A percentile compares a stretch with the other conserved stretches of the same genome.
Evolutionary conservation across 1,140 invertebrate species (phyloP).

Genomic region (Pararge aegeria): DNA sequence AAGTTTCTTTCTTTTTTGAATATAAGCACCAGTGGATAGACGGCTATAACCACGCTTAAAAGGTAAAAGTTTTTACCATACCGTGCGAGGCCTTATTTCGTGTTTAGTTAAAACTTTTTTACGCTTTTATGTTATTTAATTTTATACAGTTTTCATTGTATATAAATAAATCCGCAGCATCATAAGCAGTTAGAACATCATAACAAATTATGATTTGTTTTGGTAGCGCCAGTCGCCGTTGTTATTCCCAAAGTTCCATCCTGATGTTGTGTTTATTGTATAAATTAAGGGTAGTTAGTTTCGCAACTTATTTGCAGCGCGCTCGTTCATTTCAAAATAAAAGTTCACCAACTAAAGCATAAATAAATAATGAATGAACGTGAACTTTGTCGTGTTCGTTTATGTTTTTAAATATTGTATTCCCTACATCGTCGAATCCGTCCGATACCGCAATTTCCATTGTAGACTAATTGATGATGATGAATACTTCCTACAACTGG

Average conservation of each 20-base stretch:
- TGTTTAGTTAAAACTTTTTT: too few species aligned
- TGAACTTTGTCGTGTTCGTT: neutral
- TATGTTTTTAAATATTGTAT: neutral
- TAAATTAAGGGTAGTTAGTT: slow-evolving; percentile 11
- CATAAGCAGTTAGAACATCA: neutral
- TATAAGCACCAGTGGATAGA: too few species aligned
- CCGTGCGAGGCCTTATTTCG: too few species aligned
- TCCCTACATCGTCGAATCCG: too few species aligned
- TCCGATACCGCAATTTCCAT: too few species aligned
- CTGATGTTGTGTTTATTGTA: slow-evolving; percentile 10
- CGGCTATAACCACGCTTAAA: too few species aligned
- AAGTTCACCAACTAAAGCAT: slow-evolving; percentile 3
- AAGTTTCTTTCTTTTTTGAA: too few species aligned
- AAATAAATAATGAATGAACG: slow-evolving; percentile 6
- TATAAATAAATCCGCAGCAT: neutral
- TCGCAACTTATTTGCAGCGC: slow-evolving; percentile 3
- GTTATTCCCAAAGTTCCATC: slow-evolving; percentile 9
- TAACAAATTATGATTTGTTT: slow-evolving; percentile 8
- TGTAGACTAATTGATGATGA: too few species aligned
- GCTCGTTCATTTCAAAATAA: slow-evolving; percentile 5
- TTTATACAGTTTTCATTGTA: neutral
- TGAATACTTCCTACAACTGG: too few species aligned
- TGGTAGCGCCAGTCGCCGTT: slow-evolving; percentile 3
- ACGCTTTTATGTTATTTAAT: neutral
- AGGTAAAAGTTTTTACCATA: too few species aligned